Percentiles rank a stretch among this genome's conserved stretches.
Conservation (phyloP, 2,113 vertebrate genomes). For the Oreotrochilus melanogaster region DNA sequence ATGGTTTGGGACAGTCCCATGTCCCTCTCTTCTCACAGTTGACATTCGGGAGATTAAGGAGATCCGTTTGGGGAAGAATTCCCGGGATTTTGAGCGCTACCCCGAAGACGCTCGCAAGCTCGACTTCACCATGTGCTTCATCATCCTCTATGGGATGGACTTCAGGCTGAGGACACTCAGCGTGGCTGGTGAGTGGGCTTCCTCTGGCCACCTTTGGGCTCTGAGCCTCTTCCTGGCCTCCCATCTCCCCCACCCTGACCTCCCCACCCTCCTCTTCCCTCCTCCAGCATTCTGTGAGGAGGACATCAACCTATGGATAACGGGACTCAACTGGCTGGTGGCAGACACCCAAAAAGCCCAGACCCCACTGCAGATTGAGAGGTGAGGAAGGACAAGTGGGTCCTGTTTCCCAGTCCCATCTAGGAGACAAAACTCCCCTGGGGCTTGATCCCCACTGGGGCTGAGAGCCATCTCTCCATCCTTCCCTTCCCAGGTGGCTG, state of each 20-base stretch:
- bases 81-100: slow-evolving; percentile 88
- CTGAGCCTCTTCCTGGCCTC: background rate
- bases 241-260: background rate
- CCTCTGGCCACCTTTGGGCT: background rate
- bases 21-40: slow-evolving; percentile 69
- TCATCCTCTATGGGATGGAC: slow-evolving; percentile 87
- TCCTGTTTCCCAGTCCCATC: background rate
- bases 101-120: slow-evolving; percentile 87
- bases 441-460: rapidly evolving
- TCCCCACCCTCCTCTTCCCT: background rate
- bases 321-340: slow-evolving; percentile 86
- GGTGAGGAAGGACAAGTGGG: slow-evolving; percentile 55
- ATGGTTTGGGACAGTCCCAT: background rate
- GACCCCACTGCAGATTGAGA: slow-evolving; percentile 82
- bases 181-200: slow-evolving; percentile 77
- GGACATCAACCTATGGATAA: slow-evolving; percentile 87
- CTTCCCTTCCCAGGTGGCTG: slow-evolving; percentile 80
- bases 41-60: slow-evolving; percentile 89
- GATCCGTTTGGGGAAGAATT: slow-evolving; percentile 87
- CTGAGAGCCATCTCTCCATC: background rate
- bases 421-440: background rate
- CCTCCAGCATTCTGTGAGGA: slow-evolving; percentile 86
- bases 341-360: slow-evolving; percentile 81
- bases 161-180: slow-evolving; percentile 87
- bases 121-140: slow-evolving; percentile 85